A percentile compares a stretch with the other conserved stretches of the same genome.
Evolutionary conservation across 2,797 vertebrate species (phyloP).

Genomic region (Cuniculus paca): DNA sequence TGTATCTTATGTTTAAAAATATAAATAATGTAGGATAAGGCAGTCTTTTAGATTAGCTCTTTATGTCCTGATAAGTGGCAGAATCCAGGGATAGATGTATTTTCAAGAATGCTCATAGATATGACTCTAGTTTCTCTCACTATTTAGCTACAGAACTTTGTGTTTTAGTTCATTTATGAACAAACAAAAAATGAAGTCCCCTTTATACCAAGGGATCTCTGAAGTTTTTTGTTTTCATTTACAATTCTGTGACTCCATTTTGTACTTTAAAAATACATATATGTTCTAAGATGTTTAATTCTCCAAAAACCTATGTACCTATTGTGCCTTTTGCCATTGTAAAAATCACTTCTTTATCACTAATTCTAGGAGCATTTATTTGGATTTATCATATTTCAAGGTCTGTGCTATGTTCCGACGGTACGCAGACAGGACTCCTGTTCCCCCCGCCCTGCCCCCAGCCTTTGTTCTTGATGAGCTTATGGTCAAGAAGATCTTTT

Average conservation of each 20-base stretch:
- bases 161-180: conserved; percentile 26
- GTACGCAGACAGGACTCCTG: background rate
- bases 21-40: background rate
- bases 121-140: background rate
- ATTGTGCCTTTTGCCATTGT: background rate
- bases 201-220: background rate
- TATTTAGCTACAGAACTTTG: conserved; percentile 24
- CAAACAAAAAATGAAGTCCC: background rate
- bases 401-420: background rate
- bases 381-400: background rate
- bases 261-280: background rate
- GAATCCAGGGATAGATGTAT: background rate
- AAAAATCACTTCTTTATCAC: background rate
- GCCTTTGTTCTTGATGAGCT: background rate
- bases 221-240: background rate
- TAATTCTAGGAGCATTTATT: conserved; percentile 12
- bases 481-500: background rate
- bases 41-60: background rate
- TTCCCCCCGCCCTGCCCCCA: background rate
- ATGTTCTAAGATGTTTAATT: background rate
- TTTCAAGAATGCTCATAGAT: background rate
- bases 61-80: background rate
- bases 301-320: background rate
- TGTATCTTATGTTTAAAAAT: background rate
- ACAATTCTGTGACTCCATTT: conserved; percentile 2